Evolutionary conservation across 2,113 vertebrate genomes (phyloP).

Genomic region (Tichodroma muraria): DNA sequence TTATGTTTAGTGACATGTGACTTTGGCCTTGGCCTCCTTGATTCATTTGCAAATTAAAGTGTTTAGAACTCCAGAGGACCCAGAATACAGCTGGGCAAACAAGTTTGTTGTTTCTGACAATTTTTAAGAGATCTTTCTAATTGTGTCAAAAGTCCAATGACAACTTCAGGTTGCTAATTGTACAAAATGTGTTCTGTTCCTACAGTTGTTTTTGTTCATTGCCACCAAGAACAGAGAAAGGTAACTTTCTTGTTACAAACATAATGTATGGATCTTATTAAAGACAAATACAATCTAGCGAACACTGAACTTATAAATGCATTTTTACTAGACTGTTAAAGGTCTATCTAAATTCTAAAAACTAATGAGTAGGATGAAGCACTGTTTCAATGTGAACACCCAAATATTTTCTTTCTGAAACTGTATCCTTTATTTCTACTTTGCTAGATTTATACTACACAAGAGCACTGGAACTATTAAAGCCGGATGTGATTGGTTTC

Average conservation of each 20-base stretch:
- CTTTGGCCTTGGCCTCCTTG: not conserved
- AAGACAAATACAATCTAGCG: not conserved
- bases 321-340: not conserved
- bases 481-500: slow-evolving; percentile 73
- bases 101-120: not conserved
- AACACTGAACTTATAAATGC: not conserved
- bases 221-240: not conserved
- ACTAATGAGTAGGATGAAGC: not conserved
- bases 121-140: not conserved
- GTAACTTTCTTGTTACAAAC: not conserved
- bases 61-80: not conserved
- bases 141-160: not conserved
- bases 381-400: not conserved
- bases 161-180: not conserved
- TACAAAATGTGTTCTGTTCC: not conserved
- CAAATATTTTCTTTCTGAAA: slow-evolving; percentile 53
- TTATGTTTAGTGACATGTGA: not conserved
- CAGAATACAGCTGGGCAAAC: not conserved
- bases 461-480: slow-evolving; percentile 65
- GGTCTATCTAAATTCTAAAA: not conserved
- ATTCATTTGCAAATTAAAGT: not conserved
- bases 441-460: slow-evolving; percentile 62
- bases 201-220: not conserved
- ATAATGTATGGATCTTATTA: not conserved
- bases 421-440: slow-evolving; percentile 59